phyloP scores from a whole-genome alignment of 92 coral and sea anemone genomes.

The Siderastrea radians region DNA sequence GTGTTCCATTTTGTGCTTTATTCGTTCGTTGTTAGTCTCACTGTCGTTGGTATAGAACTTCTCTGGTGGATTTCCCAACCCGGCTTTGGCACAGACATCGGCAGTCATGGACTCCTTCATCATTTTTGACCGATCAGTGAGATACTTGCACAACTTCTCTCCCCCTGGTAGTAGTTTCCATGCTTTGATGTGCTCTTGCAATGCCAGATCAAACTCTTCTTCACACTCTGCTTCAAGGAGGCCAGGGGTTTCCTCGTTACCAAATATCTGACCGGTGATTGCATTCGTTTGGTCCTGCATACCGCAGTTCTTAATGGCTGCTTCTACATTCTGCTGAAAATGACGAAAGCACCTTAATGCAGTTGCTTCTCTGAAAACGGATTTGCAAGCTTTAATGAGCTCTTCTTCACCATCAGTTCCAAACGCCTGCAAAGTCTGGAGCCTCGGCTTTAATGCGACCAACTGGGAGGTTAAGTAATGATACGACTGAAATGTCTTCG shows the following conservation, averaged over 20 bases:
- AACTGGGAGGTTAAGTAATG: constrained; percentile 50
- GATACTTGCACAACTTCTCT: constrained; percentile 43
- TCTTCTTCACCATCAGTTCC: constrained; percentile 66
- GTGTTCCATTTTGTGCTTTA: constrained; percentile 57
- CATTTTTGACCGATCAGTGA: constrained; percentile 27
- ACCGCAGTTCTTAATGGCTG: neutral
- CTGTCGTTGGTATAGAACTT: constrained; percentile 59
- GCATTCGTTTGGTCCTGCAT: neutral
- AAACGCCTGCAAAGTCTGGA: constrained; percentile 34
- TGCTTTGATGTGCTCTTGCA: constrained; percentile 1
- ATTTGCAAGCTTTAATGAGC: constrained; percentile 44
- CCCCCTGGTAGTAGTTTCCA: constrained; percentile 46
- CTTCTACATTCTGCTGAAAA: constrained; percentile 29
- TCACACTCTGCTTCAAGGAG: constrained; percentile 30
- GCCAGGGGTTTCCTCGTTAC: neutral
- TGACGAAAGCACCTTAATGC: constrained; percentile 64
- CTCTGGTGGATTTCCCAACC: constrained; percentile 58
- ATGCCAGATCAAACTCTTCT: constrained; percentile 38
- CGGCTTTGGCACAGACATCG: constrained; percentile 48
- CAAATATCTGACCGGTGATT: constrained; percentile 4
- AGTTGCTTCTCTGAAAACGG: constrained; percentile 33
- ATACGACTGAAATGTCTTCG: constrained; percentile 49
- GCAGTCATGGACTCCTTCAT: constrained; percentile 72
- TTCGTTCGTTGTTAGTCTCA: constrained; percentile 56
- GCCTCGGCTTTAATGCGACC: constrained; percentile 37